phyloP scores from a whole-genome alignment of 2,113 vertebrate species.

The Crotalus horridus region DNA sequence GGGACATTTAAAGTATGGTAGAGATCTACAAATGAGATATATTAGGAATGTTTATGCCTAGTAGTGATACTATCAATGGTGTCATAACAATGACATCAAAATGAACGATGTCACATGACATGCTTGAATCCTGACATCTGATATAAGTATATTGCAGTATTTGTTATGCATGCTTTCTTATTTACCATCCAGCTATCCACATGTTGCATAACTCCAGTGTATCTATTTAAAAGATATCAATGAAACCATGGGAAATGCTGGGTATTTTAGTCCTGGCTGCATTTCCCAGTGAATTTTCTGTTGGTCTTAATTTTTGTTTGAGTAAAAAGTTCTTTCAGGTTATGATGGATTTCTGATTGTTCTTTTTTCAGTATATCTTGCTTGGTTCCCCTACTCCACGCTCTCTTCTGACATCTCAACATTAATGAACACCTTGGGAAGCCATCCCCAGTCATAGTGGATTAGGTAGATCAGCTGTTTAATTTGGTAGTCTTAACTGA shows the following conservation, averaged over 20 bases:
- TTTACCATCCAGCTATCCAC: not conserved
- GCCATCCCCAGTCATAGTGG: not conserved
- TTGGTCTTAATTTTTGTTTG: not conserved
- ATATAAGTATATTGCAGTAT: not conserved
- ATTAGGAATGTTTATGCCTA: not conserved
- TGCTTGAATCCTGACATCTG: not conserved
- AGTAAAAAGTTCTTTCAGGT: not conserved
- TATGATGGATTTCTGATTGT: not conserved
- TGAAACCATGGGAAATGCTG: not conserved
- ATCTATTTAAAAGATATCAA: not conserved
- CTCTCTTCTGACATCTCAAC: not conserved
- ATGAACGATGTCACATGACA: not conserved
- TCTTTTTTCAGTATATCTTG: not conserved
- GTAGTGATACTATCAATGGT: not conserved
- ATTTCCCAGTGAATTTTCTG: not conserved
- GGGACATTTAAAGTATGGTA: not conserved
- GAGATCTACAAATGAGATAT: not conserved
- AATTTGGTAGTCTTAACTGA: not conserved
- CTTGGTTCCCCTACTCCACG: not conserved
- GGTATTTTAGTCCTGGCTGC: not conserved
- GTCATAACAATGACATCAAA: not conserved
- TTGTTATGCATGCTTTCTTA: not conserved
- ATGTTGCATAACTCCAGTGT: not conserved
- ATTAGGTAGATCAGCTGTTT: not conserved
- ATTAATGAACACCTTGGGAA: not conserved